Conservation (phyloP, 2,888 invertebrate species). For the Cephonodes hylas region DNA sequence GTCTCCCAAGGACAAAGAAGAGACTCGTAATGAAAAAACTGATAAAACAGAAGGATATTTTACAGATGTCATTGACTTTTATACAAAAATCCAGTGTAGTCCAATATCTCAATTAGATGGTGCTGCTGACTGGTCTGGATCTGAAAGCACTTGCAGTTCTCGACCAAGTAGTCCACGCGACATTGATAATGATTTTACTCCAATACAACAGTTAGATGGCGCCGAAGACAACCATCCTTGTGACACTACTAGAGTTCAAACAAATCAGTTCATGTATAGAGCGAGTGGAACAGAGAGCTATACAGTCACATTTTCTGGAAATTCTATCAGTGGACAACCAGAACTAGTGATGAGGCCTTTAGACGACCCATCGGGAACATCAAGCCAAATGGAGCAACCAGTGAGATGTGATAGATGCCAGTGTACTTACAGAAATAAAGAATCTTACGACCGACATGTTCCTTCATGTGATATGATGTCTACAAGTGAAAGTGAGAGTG, state of each 20-base stretch:
- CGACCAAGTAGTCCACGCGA: constrained; percentile 69
- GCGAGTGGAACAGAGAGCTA: constrained; percentile 75
- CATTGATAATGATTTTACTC: constrained; percentile 57
- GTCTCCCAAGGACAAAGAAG: constrained; percentile 69
- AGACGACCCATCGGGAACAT: constrained; percentile 58
- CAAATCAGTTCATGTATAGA: constrained; percentile 71
- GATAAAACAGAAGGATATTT: constrained; percentile 72
- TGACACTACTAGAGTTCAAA: constrained; percentile 60
- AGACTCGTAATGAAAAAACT: constrained; percentile 49
- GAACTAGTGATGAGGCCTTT: constrained; percentile 72
- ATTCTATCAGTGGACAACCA: constrained; percentile 73
- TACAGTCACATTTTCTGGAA: constrained; percentile 76
- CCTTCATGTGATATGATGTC: constrained; percentile 88
- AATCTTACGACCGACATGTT: constrained; percentile 90
- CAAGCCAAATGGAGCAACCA: constrained; percentile 84
- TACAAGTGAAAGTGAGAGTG: constrained; percentile 91
- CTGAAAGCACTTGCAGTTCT: constrained; percentile 73
- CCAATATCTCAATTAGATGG: constrained; percentile 86
- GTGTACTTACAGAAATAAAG: constrained; percentile 91
- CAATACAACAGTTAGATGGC: constrained; percentile 85
- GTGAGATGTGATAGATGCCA: constrained; percentile 94
- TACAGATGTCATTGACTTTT: constrained; percentile 76
- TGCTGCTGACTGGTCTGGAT: constrained; percentile 84
- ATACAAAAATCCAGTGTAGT: constrained; percentile 78
- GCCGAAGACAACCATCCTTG: constrained; percentile 82